Evolutionary conservation across 2,797 vertebrate species (phyloP), one percentile per base, ranked within the genome.

Genomic region (Percopsis omiscomaycus): DNA sequence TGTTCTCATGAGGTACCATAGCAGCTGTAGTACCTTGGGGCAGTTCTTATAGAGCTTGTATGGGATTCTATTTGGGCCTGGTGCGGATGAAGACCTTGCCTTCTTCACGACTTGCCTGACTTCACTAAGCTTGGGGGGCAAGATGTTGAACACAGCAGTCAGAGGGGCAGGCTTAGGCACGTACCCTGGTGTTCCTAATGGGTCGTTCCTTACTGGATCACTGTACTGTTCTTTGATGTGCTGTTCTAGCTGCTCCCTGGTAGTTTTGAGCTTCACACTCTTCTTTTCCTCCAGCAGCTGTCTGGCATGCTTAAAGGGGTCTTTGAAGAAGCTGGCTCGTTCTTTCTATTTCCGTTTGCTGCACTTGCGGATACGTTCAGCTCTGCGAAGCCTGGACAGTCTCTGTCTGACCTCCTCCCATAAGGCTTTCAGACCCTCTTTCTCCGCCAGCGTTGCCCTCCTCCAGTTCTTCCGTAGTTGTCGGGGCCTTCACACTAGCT

Each of bases 21-120:
- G 49, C n/a, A 72, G 27, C 15, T 65, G 8, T 46, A 72, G 55
- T 1, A 59, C 51, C 48, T 42, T 52, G 8, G 66, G 61, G 44
- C 61, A 68, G 58, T 55, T 54, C 58, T 68, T 68, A 29, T 55
- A 68, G 22, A 22, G 51, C 63, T 69, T 74, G 61, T 56, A 74
- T 45, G 52, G 66, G 11, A 65, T 13, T 61, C 71, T 27, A 47
- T 64, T 75, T 10, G 42, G 61, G 37, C 61, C 55, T 59, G 52
- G 64, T 52, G 70, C 46, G 42, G 50, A 60, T 46, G 53, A 52
- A 11, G 48, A 16, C 54, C 55, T 55, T 55, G 50, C 56, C 56
- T 70, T 70, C 50, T 42, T 28, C 46, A 69, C 28, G 1, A 65
- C 49, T 5, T 61, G 52, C 32, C 56, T 56, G 10, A 49, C 45